Conservation (phyloP, 2,113 vertebrate species). For the Gallinago jamesoni region DNA sequence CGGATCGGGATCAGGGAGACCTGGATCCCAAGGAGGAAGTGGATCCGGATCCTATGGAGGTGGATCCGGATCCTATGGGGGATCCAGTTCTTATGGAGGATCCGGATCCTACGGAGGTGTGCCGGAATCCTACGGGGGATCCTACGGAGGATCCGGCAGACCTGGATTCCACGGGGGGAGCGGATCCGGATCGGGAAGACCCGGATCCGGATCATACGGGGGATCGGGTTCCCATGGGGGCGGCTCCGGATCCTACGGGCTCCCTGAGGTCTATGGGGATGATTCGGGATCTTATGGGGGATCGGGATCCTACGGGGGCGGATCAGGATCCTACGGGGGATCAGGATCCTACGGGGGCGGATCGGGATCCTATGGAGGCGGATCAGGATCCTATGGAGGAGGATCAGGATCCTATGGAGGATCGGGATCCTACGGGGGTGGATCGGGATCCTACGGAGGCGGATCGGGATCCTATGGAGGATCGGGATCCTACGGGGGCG, state of each 20-base stretch:
- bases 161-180: too few species aligned
- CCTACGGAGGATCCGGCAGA: not conserved
- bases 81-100: not conserved
- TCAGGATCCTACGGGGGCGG: too few species aligned
- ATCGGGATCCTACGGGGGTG: not conserved
- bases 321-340: not conserved
- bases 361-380: too few species aligned
- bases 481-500: too few species aligned
- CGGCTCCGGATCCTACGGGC: not conserved
- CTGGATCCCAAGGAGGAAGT: fast-evolving
- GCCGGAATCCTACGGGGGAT: not conserved
- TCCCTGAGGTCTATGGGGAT: too few species aligned
- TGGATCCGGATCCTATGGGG: not conserved
- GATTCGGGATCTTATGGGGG: not conserved
- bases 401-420: not conserved
- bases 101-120: not conserved
- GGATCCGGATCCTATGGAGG: not conserved
- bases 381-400: too few species aligned
- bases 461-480: not conserved
- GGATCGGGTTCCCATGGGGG: not conserved
- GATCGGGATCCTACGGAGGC: not conserved
- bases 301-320: not conserved
- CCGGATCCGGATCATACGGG: not conserved
- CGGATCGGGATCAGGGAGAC: too few species aligned
- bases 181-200: not conserved